Conservation (phyloP, 2,113 vertebrate genomes). For the Myocastor coypus region DNA sequence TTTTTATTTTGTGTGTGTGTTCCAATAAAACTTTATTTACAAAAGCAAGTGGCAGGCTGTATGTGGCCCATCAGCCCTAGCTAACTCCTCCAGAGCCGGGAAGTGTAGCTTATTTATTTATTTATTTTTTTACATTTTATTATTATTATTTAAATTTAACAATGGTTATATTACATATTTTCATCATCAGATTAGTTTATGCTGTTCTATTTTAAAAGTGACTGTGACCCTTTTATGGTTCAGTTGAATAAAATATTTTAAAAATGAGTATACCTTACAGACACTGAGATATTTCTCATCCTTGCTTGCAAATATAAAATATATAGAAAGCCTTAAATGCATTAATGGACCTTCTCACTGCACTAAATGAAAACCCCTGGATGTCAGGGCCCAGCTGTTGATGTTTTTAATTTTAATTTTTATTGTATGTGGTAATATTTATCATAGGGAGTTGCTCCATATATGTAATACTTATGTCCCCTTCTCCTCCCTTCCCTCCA, state of each 20-base stretch:
- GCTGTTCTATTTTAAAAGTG: neutral
- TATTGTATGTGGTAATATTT: neutral
- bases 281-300: neutral
- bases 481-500: neutral
- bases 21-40: constrained; percentile 56
- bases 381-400: neutral
- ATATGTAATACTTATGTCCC: neutral
- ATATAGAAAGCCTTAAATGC: neutral
- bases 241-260: neutral
- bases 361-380: neutral
- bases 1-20: rapidly evolving
- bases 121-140: too few species aligned
- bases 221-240: neutral
- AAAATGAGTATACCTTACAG: neutral
- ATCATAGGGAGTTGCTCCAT: neutral
- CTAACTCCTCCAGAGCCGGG: neutral
- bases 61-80: neutral
- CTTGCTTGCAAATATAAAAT: neutral
- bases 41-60: neutral
- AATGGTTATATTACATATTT: too few species aligned
- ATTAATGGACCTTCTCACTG: neutral
- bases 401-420: neutral
- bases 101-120: neutral
- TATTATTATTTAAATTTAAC: too few species aligned
- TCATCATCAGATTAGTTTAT: too few species aligned